Evolutionary conservation across 2,113 vertebrate species (phyloP).

Genomic region (Crotophaga sulcirostris): DNA sequence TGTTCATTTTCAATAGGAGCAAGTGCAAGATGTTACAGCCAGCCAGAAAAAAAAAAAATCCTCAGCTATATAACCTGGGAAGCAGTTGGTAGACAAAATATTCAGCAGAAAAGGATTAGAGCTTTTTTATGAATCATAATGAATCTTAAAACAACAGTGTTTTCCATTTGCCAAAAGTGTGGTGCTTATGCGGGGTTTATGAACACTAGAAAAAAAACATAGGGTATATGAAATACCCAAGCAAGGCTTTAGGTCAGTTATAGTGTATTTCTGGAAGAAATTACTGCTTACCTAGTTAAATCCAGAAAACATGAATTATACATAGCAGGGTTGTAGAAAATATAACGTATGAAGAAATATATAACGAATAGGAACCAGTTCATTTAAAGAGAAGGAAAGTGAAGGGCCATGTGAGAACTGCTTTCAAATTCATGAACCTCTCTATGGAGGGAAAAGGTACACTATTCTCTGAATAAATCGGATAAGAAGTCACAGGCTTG

Average conservation of each 20-base stretch:
- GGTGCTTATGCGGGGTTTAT: not conserved
- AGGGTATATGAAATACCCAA: not conserved
- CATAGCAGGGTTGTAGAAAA: not conserved
- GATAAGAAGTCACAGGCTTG: not conserved
- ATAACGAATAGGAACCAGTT: not conserved
- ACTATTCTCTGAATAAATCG: not conserved
- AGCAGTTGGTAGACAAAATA: not conserved
- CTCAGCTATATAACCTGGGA: not conserved
- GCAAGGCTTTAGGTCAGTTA: rapidly evolving
- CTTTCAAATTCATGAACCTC: not conserved
- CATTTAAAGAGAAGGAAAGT: not conserved
- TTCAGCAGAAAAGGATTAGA: not conserved
- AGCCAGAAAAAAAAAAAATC: rapidly evolving
- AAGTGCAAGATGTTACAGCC: not conserved
- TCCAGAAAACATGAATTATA: not conserved
- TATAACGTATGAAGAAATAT: not conserved
- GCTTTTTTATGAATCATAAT: not conserved
- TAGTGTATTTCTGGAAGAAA: not conserved
- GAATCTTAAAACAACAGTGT: not conserved
- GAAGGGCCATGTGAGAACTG: rapidly evolving
- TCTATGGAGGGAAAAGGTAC: not conserved
- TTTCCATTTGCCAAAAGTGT: not conserved
- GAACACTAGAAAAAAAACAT: not conserved
- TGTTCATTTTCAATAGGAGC: not conserved
- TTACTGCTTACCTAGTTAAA: not conserved